Evolutionary conservation across 1,140 invertebrate genomes (phyloP).

Genomic region (Danaus melanippus): DNA sequence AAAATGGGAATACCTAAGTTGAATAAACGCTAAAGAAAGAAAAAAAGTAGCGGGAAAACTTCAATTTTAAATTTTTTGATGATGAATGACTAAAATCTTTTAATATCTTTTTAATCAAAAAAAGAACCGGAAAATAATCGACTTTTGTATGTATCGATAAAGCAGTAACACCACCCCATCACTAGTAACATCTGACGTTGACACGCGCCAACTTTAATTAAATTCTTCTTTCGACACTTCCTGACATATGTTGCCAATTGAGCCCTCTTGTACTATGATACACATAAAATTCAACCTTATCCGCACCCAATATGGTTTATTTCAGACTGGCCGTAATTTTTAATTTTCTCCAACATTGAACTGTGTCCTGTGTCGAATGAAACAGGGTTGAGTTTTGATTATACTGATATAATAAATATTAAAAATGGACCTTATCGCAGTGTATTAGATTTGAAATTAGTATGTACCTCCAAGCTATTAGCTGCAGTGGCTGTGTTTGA

Average conservation of each 20-base stretch:
- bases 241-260: constrained; percentile 54
- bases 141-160: constrained; percentile 4
- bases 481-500: constrained; percentile 25
- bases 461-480: constrained; percentile 12
- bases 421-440: constrained; percentile 7
- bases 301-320: background rate
- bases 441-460: constrained; percentile 14
- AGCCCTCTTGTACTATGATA: constrained; percentile 9
- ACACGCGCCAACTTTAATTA: constrained; percentile 46
- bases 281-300: constrained; percentile 8
- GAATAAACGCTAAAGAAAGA: too few species aligned
- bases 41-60: too few species aligned
- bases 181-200: constrained; percentile 23
- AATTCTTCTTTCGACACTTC: constrained; percentile 49
- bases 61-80: too few species aligned
- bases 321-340: background rate
- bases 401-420: background rate
- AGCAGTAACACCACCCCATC: constrained; percentile 9
- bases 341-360: constrained; percentile 4
- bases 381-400: constrained; percentile 7
- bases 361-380: constrained; percentile 6
- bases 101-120: too few species aligned
- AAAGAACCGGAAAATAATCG: too few species aligned
- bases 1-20: too few species aligned
- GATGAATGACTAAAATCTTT: too few species aligned